phyloP scores from a whole-genome alignment of 2,888 invertebrate species.

The Nowickia ferox region DNA sequence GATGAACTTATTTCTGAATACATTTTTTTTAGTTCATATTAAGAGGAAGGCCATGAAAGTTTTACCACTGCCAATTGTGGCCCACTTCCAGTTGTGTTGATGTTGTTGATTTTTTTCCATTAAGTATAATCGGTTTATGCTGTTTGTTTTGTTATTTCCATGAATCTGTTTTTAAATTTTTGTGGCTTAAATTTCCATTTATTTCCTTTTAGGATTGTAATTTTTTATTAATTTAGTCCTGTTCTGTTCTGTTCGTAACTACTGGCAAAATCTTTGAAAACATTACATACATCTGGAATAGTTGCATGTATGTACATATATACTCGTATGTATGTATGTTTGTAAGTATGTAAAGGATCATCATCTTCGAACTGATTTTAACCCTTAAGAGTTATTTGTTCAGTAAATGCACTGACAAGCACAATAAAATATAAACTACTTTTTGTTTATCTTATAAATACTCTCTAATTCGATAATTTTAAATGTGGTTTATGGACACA shows the following conservation, averaged over 20 bases:
- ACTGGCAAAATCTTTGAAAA: constrained; percentile 22
- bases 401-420: constrained; percentile 46
- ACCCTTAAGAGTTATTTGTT: constrained; percentile 46
- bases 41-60: no score
- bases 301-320: neutral
- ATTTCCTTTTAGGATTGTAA: constrained; percentile 41
- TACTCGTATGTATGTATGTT: no score
- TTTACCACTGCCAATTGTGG: neutral
- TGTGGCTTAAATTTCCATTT: constrained; percentile 12
- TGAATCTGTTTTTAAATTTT: neutral
- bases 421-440: constrained; percentile 36
- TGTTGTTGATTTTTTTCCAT: constrained; percentile 23
- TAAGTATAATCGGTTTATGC: constrained; percentile 32
- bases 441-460: constrained; percentile 41
- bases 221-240: constrained; percentile 19
- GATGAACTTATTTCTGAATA: no score
- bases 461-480: constrained; percentile 24
- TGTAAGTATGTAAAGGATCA: neutral
- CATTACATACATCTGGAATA: neutral
- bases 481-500: constrained; percentile 8
- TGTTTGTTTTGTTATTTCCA: neutral
- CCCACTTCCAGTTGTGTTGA: neutral
- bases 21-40: no score
- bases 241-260: neutral
- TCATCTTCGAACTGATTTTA: constrained; percentile 49